Base-by-base conservation (phyloP, 2,888 invertebrate genomes). In the Plebejus anna region DNA sequence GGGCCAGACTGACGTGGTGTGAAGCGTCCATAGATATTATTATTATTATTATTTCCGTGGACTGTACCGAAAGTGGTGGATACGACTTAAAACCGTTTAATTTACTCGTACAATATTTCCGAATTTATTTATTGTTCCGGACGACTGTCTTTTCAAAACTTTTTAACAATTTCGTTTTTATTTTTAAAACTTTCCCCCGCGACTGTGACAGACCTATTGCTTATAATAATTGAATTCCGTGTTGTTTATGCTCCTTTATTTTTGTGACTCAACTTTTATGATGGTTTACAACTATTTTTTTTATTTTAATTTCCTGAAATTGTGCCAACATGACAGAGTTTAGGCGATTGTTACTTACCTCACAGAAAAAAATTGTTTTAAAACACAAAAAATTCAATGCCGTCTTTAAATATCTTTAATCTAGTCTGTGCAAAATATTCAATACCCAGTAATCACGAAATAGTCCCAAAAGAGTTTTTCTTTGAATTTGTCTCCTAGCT, bases 111-210 rank as follows among this genome's bases (percentile, higher is more conserved):
- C 42, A 22, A 72, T 72, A 72, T 32, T 73, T 73, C 73, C 4
- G 55, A 47, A 32, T 47, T 73, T 55, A 16, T 55, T 73, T 42
- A 28, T 22, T 11, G 47, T 72, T 55, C 7, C 11, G 47, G 73
- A 55, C 55, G 5, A 51, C 22, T 73, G 28, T 73, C 73, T 51
- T 32, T 55, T 47, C 51, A 28, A 51, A 73, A 73, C 73, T 73
- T 73, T 73, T 73, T 22, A 32, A 6, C 28, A 51, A 28, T 73
- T 13, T 16, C 9, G 22, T 73, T 73, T 73, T 72, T 72, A 70
- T 36, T 36, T 70, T n/a, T n/a, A 70, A 71, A 71, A 42, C 42
- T 71, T 71, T 32, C 13, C 16, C 16, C 66, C 66, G 66, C 16
- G 66, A 13, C 32, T 66, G 66, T 16, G 5, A 13, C 66, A 66